Conservation (phyloP, 2,888 invertebrate genomes). For the Rhamnusium bicolor region DNA sequence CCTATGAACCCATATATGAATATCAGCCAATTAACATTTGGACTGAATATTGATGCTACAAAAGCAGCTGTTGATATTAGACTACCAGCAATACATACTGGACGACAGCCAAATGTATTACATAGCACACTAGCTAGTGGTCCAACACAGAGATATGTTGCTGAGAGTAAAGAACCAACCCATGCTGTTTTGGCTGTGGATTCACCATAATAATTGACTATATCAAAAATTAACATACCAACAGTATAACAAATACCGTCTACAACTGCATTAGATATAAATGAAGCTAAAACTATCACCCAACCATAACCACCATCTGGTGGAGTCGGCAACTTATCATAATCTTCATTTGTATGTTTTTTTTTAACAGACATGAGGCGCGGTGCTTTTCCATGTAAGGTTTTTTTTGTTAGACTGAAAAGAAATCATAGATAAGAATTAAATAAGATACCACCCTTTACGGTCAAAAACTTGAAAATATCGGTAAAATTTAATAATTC, state of each 20-base stretch:
- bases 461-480: not conserved
- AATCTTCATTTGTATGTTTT: not conserved
- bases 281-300: constrained; percentile 96
- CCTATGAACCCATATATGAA: constrained; percentile 80
- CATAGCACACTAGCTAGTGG: constrained; percentile 96
- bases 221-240: constrained; percentile 90
- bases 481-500: no score
- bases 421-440: not conserved
- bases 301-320: constrained; percentile 94
- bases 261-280: constrained; percentile 97
- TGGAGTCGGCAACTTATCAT: constrained; percentile 61
- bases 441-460: not conserved
- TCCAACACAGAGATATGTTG: constrained; percentile 95
- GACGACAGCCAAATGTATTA: constrained; percentile 95
- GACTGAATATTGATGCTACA: constrained; percentile 89
- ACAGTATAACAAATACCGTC: constrained; percentile 99
- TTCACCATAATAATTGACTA: constrained; percentile 86
- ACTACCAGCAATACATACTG: constrained; percentile 93
- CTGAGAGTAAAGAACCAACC: constrained; percentile 95
- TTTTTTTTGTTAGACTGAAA: constrained; percentile 6
- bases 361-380: not conserved
- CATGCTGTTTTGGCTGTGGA: constrained; percentile 93
- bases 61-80: constrained; percentile 89
- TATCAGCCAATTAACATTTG: constrained; percentile 90
- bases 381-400: not conserved